A percentile compares a stretch with the other conserved stretches of the same genome.
Evolutionary conservation across 1,140 invertebrate species (phyloP).

Genomic region (Tribolium madens): DNA sequence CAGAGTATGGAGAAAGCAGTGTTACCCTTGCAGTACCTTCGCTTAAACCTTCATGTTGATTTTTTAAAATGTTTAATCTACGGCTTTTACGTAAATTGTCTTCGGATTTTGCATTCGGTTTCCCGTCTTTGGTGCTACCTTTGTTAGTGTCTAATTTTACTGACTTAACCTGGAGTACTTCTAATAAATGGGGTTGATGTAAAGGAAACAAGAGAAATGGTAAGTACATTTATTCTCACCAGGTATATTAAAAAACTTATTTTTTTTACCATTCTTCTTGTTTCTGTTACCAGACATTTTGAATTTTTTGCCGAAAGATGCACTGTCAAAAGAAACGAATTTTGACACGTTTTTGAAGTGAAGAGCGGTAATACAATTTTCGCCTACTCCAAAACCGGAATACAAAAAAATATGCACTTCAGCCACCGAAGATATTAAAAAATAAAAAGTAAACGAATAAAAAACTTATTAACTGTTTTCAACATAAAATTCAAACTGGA

Average conservation of each 20-base stretch:
- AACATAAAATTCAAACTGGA: too few relatives aligned
- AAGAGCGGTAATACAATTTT: slow-evolving; percentile 10
- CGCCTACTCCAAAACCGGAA: too few relatives aligned
- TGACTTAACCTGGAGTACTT: slow-evolving; percentile 15
- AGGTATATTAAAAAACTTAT: slow-evolving; percentile 10
- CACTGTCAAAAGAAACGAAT: slow-evolving; percentile 36
- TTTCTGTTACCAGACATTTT: slow-evolving; percentile 42
- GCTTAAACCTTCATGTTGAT: neutral
- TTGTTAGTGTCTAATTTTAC: slow-evolving; percentile 26
- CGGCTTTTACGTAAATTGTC: slow-evolving; percentile 20
- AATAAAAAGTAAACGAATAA: too few relatives aligned
- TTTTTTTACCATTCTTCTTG: slow-evolving; percentile 36
- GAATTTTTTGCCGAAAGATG: neutral
- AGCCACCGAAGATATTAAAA: too few relatives aligned
- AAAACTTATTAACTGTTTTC: too few relatives aligned
- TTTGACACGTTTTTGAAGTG: slow-evolving; percentile 24
- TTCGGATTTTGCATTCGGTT: slow-evolving; percentile 7
- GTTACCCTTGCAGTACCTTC: neutral
- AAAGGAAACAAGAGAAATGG: neutral
- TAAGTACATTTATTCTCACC: slow-evolving; percentile 5
- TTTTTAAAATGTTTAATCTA: slow-evolving; percentile 26
- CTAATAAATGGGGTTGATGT: slow-evolving; percentile 3
- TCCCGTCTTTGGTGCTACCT: neutral
- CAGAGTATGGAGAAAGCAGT: neutral
- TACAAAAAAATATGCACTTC: neutral